Conservation (phyloP, 2,113 vertebrate genomes). For the Corythaeola cristata region DNA sequence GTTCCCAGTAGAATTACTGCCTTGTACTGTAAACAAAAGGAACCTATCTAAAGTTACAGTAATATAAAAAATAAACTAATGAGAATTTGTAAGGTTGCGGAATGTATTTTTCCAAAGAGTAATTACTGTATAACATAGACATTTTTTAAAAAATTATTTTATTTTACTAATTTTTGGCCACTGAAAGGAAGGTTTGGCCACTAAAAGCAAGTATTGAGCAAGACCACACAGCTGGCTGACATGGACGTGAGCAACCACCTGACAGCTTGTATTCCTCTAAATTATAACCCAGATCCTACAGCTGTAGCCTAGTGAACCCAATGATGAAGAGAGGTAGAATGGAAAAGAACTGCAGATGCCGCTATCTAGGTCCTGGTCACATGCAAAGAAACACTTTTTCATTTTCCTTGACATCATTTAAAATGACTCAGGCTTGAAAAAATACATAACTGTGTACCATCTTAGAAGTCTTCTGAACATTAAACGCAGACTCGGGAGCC, state of each 20-base stretch:
- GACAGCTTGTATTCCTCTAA: background rate
- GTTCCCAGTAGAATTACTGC: background rate
- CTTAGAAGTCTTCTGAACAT: background rate
- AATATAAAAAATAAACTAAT: background rate
- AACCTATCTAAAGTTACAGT: background rate
- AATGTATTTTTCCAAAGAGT: background rate
- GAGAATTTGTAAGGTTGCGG: background rate
- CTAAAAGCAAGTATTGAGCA: background rate
- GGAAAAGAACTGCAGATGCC: background rate
- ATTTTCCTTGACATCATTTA: background rate
- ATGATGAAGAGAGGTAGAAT: background rate
- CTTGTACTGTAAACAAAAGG: background rate
- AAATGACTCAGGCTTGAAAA: background rate
- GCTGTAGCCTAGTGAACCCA: background rate
- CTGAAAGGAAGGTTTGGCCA: background rate
- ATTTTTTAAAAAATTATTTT: background rate
- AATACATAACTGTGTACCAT: background rate
- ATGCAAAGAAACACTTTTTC: background rate
- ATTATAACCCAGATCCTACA: background rate
- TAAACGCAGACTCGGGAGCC: background rate
- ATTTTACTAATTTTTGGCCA: background rate
- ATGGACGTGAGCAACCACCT: background rate
- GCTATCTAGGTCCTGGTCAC: background rate
- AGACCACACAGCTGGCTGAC: background rate
- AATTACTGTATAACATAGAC: background rate